Conservation (phyloP, 2,113 vertebrate species). For the Zapus hudsonius region DNA sequence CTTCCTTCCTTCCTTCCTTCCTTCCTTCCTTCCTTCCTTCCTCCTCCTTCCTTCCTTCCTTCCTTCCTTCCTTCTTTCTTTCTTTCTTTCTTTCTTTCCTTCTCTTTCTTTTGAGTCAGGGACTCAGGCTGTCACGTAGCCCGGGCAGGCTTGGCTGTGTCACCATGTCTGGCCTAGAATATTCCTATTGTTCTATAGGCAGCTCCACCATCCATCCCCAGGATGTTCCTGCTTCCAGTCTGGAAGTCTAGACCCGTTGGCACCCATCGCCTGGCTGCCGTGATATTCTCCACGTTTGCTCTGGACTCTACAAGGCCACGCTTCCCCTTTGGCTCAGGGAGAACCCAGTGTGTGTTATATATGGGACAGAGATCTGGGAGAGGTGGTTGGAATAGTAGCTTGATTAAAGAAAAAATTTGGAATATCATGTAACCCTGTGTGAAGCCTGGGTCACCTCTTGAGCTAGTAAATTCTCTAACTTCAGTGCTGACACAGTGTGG, state of each 20-base stretch:
- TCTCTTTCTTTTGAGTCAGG: too few species aligned
- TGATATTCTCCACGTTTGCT: background rate
- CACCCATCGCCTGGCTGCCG: background rate
- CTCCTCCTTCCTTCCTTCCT: too few species aligned
- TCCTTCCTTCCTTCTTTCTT: too few species aligned
- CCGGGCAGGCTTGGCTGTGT: too few species aligned
- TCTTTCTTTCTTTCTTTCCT: too few species aligned
- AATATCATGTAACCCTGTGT: background rate
- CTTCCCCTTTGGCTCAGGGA: background rate
- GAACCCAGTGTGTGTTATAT: accelerated
- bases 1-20: too few species aligned
- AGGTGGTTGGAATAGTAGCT: background rate
- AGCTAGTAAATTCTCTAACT: background rate
- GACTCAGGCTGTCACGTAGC: too few species aligned
- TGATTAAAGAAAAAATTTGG: background rate
- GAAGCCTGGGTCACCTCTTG: background rate
- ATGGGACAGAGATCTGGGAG: background rate
- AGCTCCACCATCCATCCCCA: background rate
- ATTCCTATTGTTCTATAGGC: background rate
- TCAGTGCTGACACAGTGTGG: background rate
- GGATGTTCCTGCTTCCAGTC: background rate
- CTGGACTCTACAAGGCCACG: background rate
- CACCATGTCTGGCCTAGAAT: too few species aligned
- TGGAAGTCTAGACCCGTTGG: background rate
- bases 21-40: too few species aligned